Conservation (phyloP, 2,888 invertebrate species). For the Keiferia lycopersicella region DNA sequence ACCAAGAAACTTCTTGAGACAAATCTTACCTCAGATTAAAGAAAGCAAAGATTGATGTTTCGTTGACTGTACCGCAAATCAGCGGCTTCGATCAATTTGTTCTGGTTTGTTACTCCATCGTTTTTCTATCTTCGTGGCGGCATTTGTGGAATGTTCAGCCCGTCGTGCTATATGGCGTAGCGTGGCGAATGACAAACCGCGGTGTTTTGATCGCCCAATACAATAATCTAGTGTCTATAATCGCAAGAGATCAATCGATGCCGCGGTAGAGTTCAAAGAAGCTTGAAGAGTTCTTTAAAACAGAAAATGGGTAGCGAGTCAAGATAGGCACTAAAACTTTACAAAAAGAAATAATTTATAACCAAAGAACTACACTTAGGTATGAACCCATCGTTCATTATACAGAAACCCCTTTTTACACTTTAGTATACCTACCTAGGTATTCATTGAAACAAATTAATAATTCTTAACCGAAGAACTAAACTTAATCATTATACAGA, state of each 20-base stretch:
- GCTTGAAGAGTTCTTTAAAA: neutral
- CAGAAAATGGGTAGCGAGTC: neutral
- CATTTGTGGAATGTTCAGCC: neutral
- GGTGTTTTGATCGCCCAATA: neutral
- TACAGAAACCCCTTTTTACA: no score
- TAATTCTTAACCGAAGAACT: neutral
- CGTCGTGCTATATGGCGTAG: conserved; percentile 6
- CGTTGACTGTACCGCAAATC: neutral
- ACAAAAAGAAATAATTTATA: no score
- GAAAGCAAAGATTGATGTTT: no score
- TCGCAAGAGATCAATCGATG: neutral
- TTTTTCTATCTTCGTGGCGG: conserved; percentile 1
- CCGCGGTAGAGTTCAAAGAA: neutral
- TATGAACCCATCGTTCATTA: no score
- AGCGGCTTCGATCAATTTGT: conserved; percentile 1
- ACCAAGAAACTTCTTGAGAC: no score
- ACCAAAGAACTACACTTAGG: neutral
- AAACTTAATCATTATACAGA: neutral
- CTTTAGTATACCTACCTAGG: no score
- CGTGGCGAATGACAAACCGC: conserved; percentile 16
- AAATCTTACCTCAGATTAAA: no score
- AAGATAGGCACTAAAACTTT: no score
- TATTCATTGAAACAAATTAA: no score
- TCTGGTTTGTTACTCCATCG: neutral
- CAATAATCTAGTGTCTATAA: conserved; percentile 6